phyloP scores from a whole-genome alignment of 92 coral and sea anemone genomes.

The Porites divaricata region DNA sequence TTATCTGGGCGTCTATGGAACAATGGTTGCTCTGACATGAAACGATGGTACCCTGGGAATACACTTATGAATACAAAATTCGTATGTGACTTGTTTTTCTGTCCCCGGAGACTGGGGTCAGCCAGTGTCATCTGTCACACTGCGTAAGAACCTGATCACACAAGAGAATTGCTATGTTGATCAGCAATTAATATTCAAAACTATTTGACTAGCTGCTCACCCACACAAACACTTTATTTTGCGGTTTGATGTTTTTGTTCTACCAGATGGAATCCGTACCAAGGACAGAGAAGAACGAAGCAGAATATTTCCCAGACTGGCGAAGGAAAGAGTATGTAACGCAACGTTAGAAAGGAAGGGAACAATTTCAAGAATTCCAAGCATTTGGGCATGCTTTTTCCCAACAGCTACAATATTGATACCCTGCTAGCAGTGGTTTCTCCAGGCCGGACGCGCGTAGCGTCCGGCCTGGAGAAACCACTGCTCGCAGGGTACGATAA shows the following conservation, averaged over 20 bases:
- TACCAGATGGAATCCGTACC: background rate
- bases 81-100: background rate
- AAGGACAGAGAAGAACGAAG: background rate
- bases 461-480: too few relatives aligned
- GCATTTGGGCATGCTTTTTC: too few relatives aligned
- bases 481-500: too few relatives aligned
- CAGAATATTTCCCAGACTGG: background rate
- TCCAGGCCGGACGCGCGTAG: too few relatives aligned
- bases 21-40: background rate
- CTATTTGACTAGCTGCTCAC: too few relatives aligned
- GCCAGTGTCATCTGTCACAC: constrained; percentile 18
- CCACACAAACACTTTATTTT: background rate
- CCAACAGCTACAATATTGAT: too few relatives aligned
- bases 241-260: background rate
- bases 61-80: background rate
- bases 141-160: background rate
- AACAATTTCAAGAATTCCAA: too few relatives aligned
- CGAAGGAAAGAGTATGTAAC: background rate
- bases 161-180: constrained; percentile 19
- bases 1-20: constrained; percentile 10
- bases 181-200: background rate
- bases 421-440: too few relatives aligned
- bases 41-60: constrained; percentile 20
- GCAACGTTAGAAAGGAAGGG: too few relatives aligned
- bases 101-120: constrained; percentile 47